Evolutionary conservation across 2,888 invertebrate species (phyloP).

Genomic region (Agrochola litura): DNA sequence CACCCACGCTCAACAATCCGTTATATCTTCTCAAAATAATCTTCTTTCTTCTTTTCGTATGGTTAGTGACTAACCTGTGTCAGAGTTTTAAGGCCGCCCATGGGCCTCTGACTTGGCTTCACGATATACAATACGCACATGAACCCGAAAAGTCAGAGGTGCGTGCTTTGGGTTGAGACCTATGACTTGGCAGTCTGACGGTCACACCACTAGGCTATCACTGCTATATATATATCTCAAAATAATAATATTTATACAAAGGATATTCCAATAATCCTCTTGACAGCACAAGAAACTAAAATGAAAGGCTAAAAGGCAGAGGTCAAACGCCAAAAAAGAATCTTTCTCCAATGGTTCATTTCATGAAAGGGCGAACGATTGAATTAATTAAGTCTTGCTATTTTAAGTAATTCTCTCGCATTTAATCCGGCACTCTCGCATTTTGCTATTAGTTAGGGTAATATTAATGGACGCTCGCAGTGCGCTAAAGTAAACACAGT

Average conservation of each 20-base stretch:
- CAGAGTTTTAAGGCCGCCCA: no score
- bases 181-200: no score
- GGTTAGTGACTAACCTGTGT: no score
- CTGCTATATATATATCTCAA: no score
- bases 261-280: constrained; percentile 2
- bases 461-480: constrained; percentile 38
- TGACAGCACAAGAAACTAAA: constrained; percentile 13
- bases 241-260: constrained; percentile 17
- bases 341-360: constrained; percentile 20
- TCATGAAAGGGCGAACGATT: constrained; percentile 37
- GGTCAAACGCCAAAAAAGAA: constrained; percentile 6
- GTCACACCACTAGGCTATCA: no score
- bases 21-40: constrained; percentile 13
- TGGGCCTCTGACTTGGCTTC: no score
- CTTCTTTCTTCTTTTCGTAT: no score
- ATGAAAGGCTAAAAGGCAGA: constrained; percentile 22
- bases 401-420: constrained; percentile 39
- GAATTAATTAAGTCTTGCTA: constrained; percentile 37
- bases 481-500: constrained; percentile 22
- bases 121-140: no score
- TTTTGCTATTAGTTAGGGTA: constrained; percentile 44
- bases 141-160: no score
- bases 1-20: not conserved
- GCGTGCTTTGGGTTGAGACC: no score
- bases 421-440: constrained; percentile 50